A percentile compares a stretch with the other conserved stretches of the same genome.
phyloP scores from a whole-genome alignment of 2,797 vertebrate species.

The Megaceryle alcyon region DNA sequence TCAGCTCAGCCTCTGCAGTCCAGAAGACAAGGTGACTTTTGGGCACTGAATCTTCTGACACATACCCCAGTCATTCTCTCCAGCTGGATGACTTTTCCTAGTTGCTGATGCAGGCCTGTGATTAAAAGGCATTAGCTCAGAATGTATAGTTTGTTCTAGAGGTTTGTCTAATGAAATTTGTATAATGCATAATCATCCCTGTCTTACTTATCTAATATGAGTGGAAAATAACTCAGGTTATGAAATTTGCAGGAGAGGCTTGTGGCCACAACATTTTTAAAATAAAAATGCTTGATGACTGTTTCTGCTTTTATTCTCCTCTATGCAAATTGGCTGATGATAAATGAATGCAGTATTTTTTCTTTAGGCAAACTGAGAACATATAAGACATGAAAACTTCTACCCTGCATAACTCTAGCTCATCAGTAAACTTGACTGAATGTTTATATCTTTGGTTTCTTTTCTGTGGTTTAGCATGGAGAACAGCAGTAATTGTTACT shows the following conservation, averaged over 20 bases:
- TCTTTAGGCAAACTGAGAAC: neutral
- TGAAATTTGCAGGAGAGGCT: constrained; percentile 18
- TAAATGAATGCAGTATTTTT: constrained; percentile 41
- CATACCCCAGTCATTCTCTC: neutral
- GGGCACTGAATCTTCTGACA: neutral
- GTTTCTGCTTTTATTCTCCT: constrained; percentile 18
- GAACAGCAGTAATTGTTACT: neutral
- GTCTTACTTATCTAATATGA: neutral
- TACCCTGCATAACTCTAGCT: neutral
- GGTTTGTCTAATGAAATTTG: constrained; percentile 17
- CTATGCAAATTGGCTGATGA: constrained; percentile 33
- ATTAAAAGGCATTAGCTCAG: constrained; percentile 44
- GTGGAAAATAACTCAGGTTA: constrained; percentile 24
- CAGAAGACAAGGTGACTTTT: constrained; percentile 35
- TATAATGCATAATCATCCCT: constrained; percentile 14
- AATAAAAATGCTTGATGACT: neutral
- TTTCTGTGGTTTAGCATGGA: neutral
- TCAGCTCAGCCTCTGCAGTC: neutral
- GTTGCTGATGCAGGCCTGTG: constrained; percentile 1
- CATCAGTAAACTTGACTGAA: neutral
- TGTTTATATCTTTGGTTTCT: neutral
- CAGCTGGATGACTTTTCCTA: neutral
- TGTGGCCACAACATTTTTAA: neutral
- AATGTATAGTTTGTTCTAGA: constrained; percentile 1
- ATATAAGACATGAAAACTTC: neutral